These are phyloP conservation scores for Laticauda laticaudata DNA, from an alignment of 2,113 vertebrate species.

Conservation along the genomic window DNA sequence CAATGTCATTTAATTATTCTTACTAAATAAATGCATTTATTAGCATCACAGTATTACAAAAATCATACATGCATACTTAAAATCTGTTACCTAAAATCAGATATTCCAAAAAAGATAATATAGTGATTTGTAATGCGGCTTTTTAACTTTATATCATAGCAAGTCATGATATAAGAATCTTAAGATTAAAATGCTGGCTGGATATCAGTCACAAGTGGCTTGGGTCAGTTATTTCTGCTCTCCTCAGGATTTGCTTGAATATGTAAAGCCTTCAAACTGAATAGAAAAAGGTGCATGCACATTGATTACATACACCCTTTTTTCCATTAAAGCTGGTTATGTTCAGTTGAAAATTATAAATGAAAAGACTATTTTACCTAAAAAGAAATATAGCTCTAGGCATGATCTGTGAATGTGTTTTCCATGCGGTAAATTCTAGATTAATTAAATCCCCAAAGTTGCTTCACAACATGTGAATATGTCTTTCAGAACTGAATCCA, in stretches of 20 bases:
- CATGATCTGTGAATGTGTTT: not conserved
- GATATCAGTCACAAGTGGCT: not conserved
- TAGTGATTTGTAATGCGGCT: not conserved
- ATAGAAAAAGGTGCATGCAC: not conserved
- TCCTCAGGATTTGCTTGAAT: not conserved
- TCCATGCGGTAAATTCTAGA: not conserved
- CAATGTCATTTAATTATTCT: not conserved
- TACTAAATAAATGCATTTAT: not conserved
- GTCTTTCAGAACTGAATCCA: not conserved
- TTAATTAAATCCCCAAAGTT: not conserved
- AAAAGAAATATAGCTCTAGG: not conserved
- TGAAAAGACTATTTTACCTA: not conserved
- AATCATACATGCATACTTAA: not conserved
- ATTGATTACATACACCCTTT: not conserved
- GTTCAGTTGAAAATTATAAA: not conserved
- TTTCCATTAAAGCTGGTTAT: not conserved
- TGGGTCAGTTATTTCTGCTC: not conserved
- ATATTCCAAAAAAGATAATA: not conserved
- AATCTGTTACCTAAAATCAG: not conserved
- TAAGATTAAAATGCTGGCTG: not conserved
- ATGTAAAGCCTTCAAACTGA: not conserved
- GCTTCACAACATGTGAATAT: not conserved
- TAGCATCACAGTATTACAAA: not conserved
- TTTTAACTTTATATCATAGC: not conserved
- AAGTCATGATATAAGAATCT: not conserved